Evolutionary conservation across 2,797 vertebrate genomes (phyloP).

Genomic region (Ataeniobius toweri): DNA sequence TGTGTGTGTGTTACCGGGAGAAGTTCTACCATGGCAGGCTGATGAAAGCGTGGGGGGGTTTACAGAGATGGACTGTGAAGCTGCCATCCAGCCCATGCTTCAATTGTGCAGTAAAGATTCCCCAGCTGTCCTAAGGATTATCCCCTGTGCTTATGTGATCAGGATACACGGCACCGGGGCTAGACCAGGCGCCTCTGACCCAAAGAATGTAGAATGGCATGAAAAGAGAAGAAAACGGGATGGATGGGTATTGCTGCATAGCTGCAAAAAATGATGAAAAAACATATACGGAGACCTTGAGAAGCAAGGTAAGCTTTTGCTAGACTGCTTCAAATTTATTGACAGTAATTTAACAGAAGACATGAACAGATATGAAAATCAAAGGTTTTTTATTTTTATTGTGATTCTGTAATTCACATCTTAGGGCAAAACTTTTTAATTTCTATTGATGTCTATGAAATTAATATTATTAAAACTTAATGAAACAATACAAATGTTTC

Average conservation of each 20-base stretch:
- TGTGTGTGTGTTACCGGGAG: conserved; percentile 28
- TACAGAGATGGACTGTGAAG: conserved; percentile 64
- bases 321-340: background rate
- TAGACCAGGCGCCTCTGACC: conserved; percentile 79
- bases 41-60: conserved; percentile 69
- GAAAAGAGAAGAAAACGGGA: conserved; percentile 53
- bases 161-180: conserved; percentile 82
- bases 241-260: conserved; percentile 59
- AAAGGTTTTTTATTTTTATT: background rate
- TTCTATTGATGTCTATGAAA: background rate
- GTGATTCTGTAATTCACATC: background rate
- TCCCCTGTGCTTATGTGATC: conserved; percentile 82
- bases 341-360: background rate
- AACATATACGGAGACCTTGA: conserved; percentile 15
- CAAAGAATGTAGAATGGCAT: conserved; percentile 67
- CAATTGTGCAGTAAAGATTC: conserved; percentile 80
- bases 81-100: conserved; percentile 76
- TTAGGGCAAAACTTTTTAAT: background rate
- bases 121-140: conserved; percentile 86
- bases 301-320: conserved; percentile 9
- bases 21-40: conserved; percentile 53
- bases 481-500: background rate
- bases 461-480: background rate
- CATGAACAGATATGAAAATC: background rate
- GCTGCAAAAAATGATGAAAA: conserved; percentile 34